These are phyloP conservation scores for Epinotia brunnichana DNA, from an alignment of 2,888 invertebrate species.

Conservation along the genomic window DNA sequence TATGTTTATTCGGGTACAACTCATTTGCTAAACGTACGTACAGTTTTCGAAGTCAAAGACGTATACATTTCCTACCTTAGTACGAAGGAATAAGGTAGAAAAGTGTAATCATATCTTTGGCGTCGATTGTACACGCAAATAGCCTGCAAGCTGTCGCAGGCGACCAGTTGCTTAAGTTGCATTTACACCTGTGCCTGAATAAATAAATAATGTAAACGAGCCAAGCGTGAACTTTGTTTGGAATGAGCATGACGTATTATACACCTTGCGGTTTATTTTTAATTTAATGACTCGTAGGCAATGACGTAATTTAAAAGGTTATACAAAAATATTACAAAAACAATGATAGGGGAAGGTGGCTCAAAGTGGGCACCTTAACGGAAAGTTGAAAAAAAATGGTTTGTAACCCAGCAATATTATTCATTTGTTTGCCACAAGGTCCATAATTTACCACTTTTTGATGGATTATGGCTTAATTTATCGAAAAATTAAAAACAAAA, in stretches of 20 bases:
- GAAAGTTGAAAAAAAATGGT: too few relatives aligned
- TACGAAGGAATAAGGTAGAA: background rate
- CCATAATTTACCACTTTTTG: too few relatives aligned
- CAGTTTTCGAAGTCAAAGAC: slow-evolving; percentile 16
- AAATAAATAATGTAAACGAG: slow-evolving; percentile 49
- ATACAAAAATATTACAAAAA: too few relatives aligned
- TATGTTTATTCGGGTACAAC: slow-evolving; percentile 49
- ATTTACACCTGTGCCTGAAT: slow-evolving; percentile 59
- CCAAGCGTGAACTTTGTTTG: slow-evolving; percentile 23
- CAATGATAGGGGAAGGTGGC: too few relatives aligned
- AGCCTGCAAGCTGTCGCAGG: slow-evolving; percentile 48
- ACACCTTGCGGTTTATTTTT: slow-evolving; percentile 23
- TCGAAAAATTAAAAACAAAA: too few relatives aligned
- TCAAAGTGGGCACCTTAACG: too few relatives aligned
- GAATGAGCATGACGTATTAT: slow-evolving; percentile 7
- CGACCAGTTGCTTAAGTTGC: slow-evolving; percentile 59
- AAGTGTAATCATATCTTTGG: background rate
- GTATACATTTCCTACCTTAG: background rate
- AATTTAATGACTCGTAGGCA: background rate
- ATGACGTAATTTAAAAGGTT: slow-evolving; percentile 5
- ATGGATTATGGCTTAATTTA: too few relatives aligned
- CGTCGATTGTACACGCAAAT: slow-evolving; percentile 50
- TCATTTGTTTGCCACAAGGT: too few relatives aligned
- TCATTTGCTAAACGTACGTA: slow-evolving; percentile 52
- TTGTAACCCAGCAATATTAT: too few relatives aligned